A percentile compares a stretch with the other conserved stretches of the same genome.
Evolutionary conservation across 2,797 vertebrate species (phyloP).

Genomic region (Anabacerthia variegaticeps): DNA sequence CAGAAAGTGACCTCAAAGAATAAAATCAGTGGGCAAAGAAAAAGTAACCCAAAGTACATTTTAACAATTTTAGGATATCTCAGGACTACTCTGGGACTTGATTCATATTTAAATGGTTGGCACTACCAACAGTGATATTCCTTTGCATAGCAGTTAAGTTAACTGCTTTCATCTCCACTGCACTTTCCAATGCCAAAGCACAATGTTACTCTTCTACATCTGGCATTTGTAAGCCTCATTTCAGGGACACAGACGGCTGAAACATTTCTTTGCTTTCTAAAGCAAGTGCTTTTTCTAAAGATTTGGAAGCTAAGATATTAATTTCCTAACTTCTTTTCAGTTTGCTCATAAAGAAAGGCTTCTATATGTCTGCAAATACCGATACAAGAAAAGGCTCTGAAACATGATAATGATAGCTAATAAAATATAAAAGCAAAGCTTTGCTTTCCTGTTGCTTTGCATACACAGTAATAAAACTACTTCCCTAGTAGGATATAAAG

Average conservation of each 20-base stretch:
- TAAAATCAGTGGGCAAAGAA: neutral
- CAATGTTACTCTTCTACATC: neutral
- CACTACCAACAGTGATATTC: neutral
- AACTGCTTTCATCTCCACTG: neutral
- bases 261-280: neutral
- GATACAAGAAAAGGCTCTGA: neutral
- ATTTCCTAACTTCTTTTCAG: slow-evolving; percentile 19
- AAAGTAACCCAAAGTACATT: neutral
- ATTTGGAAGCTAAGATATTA: neutral
- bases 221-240: neutral
- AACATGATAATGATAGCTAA: slow-evolving; percentile 32
- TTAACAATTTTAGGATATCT: neutral
- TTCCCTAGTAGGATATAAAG: slow-evolving; percentile 44
- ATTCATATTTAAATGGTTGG: neutral
- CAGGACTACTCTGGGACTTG: neutral
- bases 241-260: neutral
- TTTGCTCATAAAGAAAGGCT: neutral
- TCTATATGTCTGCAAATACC: neutral
- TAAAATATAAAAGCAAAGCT: slow-evolving; percentile 45
- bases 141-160: neutral
- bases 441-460: slow-evolving; percentile 50
- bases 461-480: slow-evolving; percentile 41
- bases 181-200: neutral
- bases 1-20: neutral
- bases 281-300: neutral